Base-by-base conservation (phyloP, 2,888 invertebrate species). In the Lucinisca nassula region DNA sequence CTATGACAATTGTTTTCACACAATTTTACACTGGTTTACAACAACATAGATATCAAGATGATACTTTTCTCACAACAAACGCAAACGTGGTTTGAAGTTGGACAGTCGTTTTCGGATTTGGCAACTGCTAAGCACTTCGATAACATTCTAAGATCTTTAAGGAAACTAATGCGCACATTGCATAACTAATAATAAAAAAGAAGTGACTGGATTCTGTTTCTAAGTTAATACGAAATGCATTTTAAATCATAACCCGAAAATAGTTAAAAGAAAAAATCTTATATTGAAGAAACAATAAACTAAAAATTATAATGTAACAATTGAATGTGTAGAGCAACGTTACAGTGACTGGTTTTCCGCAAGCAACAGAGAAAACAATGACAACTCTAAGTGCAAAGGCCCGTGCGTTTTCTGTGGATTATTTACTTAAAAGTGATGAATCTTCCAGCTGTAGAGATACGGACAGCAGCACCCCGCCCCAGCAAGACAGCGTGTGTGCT, bases 341-440 rank as follows among this genome's bases (percentile, higher is more conserved):
- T n/a, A n/a, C n/a, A n/a, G n/a, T n/a, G n/a, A n/a, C n/a, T n/a
- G n/a, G n/a, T n/a, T n/a, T n/a, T n/a, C n/a, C n/a, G n/a, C n/a
- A n/a, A n/a, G n/a, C n/a, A 45, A 45, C 45, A 14, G 8, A 45
- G 45, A 14, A 8, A 55, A 55, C 21, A 24, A 85, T 80, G 81
- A 85, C 87, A 38, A 82, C 87, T 40, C 67, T 93, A 21, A 93
- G 93, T 75, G 86, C 88, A 17, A 89, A 90, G 37, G 93, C 93
- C 21, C 89, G 82, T 30, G 93, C 93, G 1, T 93, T 93, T 84
- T 90, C 90, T 12, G 90, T 93, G 67, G 93, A 93, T 27, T 85
- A 90, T 78, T 80, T 93, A 3, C 79, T 93, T 10, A 87, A 87
- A 21, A 79, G 80, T 14, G 76, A 75, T 21, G 86, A 89, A 12